These are phyloP conservation scores for Heliconius aoede DNA, from an alignment of 2,888 invertebrate genomes.

Conservation along the genomic window DNA sequence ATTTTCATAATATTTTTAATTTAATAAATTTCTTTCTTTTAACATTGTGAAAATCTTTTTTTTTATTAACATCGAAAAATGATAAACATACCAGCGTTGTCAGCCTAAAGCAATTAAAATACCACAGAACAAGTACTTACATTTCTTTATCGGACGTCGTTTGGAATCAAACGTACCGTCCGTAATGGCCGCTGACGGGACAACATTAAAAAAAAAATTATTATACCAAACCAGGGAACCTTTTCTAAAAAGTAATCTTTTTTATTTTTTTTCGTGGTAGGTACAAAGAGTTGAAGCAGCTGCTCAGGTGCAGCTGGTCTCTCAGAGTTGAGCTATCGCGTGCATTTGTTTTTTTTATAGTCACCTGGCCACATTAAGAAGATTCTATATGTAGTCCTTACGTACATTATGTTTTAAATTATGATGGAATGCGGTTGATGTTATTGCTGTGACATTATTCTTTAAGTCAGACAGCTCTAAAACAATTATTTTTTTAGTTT, in stretches of 20 bases:
- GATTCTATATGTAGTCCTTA: too few species aligned
- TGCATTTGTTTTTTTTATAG: conserved; percentile 52
- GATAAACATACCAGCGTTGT: conserved; percentile 30
- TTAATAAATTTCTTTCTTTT: neutral
- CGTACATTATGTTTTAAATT: conserved; percentile 27
- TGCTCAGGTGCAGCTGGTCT: conserved; percentile 72
- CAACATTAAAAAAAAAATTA: conserved; percentile 63
- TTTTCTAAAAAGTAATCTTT: conserved; percentile 76
- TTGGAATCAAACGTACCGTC: conserved; percentile 69
- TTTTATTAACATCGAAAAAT: neutral
- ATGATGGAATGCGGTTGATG: conserved; percentile 12
- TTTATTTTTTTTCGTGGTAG: conserved; percentile 66
- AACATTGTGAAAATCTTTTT: neutral
- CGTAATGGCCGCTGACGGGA: conserved; percentile 67
- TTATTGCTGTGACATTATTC: conserved; percentile 7
- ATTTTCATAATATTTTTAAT: neutral
- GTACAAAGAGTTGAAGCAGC: conserved; percentile 75
- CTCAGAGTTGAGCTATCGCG: conserved; percentile 50
- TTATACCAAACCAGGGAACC: conserved; percentile 60
- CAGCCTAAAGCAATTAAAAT: conserved; percentile 52
- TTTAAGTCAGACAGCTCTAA: too few species aligned
- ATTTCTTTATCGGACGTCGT: conserved; percentile 56
- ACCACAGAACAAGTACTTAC: conserved; percentile 56
- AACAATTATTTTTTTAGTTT: neutral
- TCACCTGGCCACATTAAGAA: conserved; percentile 54